Evolutionary conservation across 2,888 invertebrate genomes (phyloP), one percentile per base, ranked within the genome.

Genomic region (Sesia apiformis): DNA sequence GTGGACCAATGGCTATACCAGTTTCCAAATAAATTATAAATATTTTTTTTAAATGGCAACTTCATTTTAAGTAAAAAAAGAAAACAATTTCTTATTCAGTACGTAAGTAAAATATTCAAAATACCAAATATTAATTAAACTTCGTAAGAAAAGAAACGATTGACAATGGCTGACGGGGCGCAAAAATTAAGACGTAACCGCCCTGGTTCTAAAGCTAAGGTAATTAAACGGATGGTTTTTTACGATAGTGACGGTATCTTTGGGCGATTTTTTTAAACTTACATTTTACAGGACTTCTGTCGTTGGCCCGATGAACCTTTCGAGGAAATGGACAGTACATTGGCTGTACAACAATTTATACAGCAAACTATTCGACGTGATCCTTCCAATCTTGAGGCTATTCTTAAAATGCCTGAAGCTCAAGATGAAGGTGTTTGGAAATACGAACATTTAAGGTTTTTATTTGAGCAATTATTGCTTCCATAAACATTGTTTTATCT

Each of bases 361-460:
- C 99, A 99, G 82, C 99, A 99, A 88, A 94, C 97, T 63, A 99
- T 99, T 66, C 92, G 97, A 63, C 93, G 94, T 61, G 97, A 99
- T 83, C 97, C 97, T 39, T 93, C 95, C 5, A 97, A 98, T 88
- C 95, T 99, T 57, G 98, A 98, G 70, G 92, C 95, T 57, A 98
- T 99, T 72, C 90, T 99, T 53, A 97, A 95, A 70, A 97, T 98
- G 91, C 99, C 99, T 3, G 98, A 98, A 67, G 95, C 96, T 38
- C 98, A 98, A 84, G 98, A 99, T 78, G 98, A 98, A 83, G 98
- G 99, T 46, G 99, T 99, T 52, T 99, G 99, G 99, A 99, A 99
- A 88, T 99, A 99, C 81, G 99, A 99, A 89, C 99, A 99, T 90
- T 91, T 99, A 57, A 93, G 96, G 96, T 50, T 38, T 50, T 50